These are phyloP conservation scores for Drosophila saltans DNA, from an alignment of 1,140 invertebrate genomes.

Conservation along the genomic window DNA sequence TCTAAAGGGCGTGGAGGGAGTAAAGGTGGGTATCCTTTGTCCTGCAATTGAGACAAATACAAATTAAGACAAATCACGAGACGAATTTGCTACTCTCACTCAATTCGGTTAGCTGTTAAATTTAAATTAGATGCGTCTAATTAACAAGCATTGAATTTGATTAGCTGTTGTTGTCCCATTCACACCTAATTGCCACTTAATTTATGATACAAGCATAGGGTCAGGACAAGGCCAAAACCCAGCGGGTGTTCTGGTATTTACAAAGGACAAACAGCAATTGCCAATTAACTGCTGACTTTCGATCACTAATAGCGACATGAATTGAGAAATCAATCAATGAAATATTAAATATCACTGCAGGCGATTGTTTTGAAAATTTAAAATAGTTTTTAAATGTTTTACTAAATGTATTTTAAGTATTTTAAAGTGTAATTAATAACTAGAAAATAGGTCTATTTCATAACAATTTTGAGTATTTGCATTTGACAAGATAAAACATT, in stretches of 20 bases:
- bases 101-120: conserved; percentile 39
- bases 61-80: conserved; percentile 48
- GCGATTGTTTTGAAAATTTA: not conserved
- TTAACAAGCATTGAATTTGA: conserved; percentile 49
- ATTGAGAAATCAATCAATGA: conserved; percentile 3
- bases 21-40: conserved; percentile 7
- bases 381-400: too few relatives aligned
- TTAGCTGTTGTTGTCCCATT: conserved; percentile 28
- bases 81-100: not conserved
- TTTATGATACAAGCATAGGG: conserved; percentile 20
- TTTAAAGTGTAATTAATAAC: too few relatives aligned
- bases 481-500: too few relatives aligned
- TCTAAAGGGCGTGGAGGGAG: conserved; percentile 1
- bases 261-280: not conserved
- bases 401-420: too few relatives aligned
- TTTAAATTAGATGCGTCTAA: conserved; percentile 62
- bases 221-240: not conserved
- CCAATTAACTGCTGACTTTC: not conserved
- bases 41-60: conserved; percentile 48
- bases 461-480: too few relatives aligned
- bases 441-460: too few relatives aligned
- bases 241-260: not conserved
- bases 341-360: not conserved
- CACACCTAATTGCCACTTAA: conserved; percentile 40
- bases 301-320: not conserved